These are phyloP conservation scores for Musca vetustissima DNA, from an alignment of 1,140 invertebrate genomes.

Conservation along the genomic window DNA sequence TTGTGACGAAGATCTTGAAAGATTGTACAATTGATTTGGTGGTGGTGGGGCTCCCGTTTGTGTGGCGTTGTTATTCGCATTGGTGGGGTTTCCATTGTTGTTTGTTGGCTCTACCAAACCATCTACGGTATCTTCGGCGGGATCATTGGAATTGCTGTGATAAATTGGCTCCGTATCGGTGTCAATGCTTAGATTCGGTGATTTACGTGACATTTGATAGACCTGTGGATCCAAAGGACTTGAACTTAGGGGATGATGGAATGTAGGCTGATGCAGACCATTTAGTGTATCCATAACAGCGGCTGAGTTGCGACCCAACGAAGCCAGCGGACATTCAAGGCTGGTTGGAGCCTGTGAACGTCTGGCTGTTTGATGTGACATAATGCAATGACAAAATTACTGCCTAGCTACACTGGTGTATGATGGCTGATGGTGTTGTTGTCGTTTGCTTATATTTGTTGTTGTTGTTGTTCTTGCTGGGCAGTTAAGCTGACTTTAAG, in stretches of 20 bases:
- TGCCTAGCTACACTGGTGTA: too few relatives aligned
- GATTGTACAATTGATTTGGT: constrained; percentile 32
- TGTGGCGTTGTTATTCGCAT: background rate
- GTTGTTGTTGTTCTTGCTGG: too few relatives aligned
- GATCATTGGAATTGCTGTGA: constrained; percentile 26
- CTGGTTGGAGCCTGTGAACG: constrained; percentile 41
- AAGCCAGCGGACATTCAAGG: constrained; percentile 62
- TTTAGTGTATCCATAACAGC: constrained; percentile 48
- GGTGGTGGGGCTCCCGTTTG: constrained; percentile 21
- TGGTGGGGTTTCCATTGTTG: constrained; percentile 28
- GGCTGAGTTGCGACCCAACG: constrained; percentile 60
- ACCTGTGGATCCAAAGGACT: constrained; percentile 56
- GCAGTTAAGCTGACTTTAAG: too few relatives aligned
- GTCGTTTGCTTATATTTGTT: too few relatives aligned
- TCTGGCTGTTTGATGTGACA: constrained; percentile 50
- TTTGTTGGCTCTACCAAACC: constrained; percentile 22
- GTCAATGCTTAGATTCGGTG: constrained; percentile 44
- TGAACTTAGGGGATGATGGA: constrained; percentile 56
- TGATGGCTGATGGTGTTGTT: too few relatives aligned
- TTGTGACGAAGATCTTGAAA: constrained; percentile 41
- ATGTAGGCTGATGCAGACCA: constrained; percentile 39
- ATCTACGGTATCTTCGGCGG: constrained; percentile 26
- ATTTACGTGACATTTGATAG: constrained; percentile 56
- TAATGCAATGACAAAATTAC: constrained; percentile 21
- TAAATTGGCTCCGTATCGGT: constrained; percentile 40